Conservation (phyloP, 2,797 vertebrate species). For the Lepidocolaptes lacrymiger region DNA sequence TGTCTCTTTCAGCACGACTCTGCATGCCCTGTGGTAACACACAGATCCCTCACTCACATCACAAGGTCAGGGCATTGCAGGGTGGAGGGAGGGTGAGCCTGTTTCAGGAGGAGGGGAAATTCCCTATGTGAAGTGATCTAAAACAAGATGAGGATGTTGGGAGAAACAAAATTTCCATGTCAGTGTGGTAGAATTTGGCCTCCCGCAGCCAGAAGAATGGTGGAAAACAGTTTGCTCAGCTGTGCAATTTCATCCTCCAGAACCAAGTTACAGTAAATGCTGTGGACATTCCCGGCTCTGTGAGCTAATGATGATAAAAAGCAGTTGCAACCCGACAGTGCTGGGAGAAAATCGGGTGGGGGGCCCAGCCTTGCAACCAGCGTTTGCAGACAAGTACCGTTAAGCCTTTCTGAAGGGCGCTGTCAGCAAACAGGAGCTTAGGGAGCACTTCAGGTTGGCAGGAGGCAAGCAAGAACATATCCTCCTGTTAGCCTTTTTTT, state of each 20-base stretch:
- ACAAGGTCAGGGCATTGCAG: background rate
- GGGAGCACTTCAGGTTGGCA: background rate
- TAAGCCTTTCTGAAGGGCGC: background rate
- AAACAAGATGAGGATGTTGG: background rate
- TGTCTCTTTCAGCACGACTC: background rate
- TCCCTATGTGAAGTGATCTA: background rate
- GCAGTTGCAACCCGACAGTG: background rate
- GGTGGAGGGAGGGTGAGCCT: background rate
- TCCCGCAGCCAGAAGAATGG: conserved; percentile 5
- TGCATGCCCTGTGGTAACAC: background rate
- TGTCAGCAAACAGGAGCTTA: background rate
- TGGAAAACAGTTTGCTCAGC: background rate
- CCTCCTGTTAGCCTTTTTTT: background rate
- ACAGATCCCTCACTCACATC: background rate
- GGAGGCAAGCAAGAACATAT: background rate
- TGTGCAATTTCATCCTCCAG: conserved; percentile 32
- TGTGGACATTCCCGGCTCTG: background rate
- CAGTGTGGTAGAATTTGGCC: background rate
- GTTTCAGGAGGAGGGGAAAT: conserved; percentile 14
- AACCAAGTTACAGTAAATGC: conserved; percentile 9
- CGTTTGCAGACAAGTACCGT: background rate
- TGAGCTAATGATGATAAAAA: background rate
- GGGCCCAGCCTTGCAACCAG: background rate
- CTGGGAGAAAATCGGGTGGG: background rate
- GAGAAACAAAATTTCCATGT: conserved; percentile 25